Evolutionary conservation across 2,113 vertebrate species (phyloP), one percentile per base, ranked within the genome.

Genomic region (Sceloporus undulatus): DNA sequence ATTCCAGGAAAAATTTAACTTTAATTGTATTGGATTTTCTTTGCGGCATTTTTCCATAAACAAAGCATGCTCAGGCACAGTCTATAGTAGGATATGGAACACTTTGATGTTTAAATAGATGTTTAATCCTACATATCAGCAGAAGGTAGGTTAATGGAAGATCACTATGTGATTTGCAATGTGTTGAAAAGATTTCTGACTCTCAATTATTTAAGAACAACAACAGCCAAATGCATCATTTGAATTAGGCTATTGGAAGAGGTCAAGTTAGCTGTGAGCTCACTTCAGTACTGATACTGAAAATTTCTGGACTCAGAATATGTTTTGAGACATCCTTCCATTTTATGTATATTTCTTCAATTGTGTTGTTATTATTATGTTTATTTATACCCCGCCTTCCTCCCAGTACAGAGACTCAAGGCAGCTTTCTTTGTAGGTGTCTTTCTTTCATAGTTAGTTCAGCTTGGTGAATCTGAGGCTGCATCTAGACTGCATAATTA

Each of bases 11-110:
- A 68, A 95, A 93, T 91, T 88, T 83, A 92, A 92, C 71, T 86
- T 90, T 93, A 94, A 95, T 92, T 93, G 91, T 70, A 92, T 84
- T 92, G 88, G 78, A 93, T 96, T 95, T 94, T 92, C 81, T 89
- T 91, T 94, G 90, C 91, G 92, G 94, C 94, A 94, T 87, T 96
- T 96, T 95, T 96, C 94, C 95, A 88, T 83, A 90, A 88, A 92
- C 83, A 90, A 75, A 91, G 81, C 0, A 7, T 76, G 88, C 77
- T 79, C 38, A 80, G 29, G 48, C 74, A 70, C 86, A 89, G 54
- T 21, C 59, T 0, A 0, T 3, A 10, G 78, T 73, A 34, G 23
- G 77, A n/a, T 90, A 19, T 4, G 62, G 65, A 10, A 85, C 68
- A 85, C 4, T 0, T 79, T 87, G 75, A 78, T 62, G 38, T 5